Evolutionary conservation across 2,888 invertebrate species (phyloP), one percentile per base, ranked within the genome.

Genomic region (Drosophila kuntzei): DNA sequence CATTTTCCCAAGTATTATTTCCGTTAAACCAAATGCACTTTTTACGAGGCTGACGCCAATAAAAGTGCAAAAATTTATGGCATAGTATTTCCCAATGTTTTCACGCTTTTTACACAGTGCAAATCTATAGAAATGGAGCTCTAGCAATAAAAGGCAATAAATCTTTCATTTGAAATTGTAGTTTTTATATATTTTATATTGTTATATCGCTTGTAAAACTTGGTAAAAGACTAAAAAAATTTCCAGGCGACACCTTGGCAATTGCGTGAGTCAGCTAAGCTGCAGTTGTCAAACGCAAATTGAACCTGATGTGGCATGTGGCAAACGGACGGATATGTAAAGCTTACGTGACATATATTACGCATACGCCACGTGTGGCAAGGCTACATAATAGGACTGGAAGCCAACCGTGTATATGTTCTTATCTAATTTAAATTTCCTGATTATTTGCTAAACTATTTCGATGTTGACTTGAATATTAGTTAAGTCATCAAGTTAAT

Each of bases 1-100:
- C 34, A 32, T 47, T 53, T 25, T 20, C 20, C 16, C 41, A n/a
- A 61, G 53, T 46, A 36, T 61, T 62, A 43, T 34, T 54, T 54
- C 34, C 32, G 43, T 22, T 43, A 11, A 20, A 16, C 43, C 54
- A 54, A 75, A 25, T 58, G 47, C 50, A 39, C 47, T 63, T 80
- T 63, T 65, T 63, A 65, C 70, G 50, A 22, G 16, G 14, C 32
- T 22, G 16, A 32, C 65, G 44, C 41, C 63, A 61, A 80, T 74
- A 74, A 74, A 67, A 51, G 44, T 54, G 55, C n/a, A 55, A 62
- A 62, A 79, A 63, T 84, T 54, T 63, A 66, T 69, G 36, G 41
- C 51, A 36, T 20, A 36, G 12, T 59, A 54, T 68, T 59, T 37
- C n/a, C 8, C 46, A 18, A 27, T 14, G 14, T 36, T 34, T 41